Percentiles rank a stretch among this genome's conserved stretches.
Evolutionary conservation across 2,797 vertebrate species (phyloP).

Genomic region (Phoeniculus purpureus): DNA sequence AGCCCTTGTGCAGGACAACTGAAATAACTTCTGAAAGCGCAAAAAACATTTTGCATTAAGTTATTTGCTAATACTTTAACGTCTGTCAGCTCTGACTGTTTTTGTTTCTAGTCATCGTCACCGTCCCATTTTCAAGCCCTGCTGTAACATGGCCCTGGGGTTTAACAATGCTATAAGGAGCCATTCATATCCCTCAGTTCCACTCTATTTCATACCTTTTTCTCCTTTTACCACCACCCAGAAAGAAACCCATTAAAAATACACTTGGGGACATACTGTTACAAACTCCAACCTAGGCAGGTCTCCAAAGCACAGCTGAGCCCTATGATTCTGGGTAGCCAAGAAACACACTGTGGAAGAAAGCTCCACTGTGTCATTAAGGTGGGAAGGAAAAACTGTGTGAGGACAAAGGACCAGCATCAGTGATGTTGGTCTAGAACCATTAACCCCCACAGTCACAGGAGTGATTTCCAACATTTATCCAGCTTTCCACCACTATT

Average conservation of each 20-base stretch:
- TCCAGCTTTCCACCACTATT: neutral
- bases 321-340: neutral
- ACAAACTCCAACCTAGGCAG: neutral
- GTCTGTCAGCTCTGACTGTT: neutral
- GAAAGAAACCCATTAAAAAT: neutral
- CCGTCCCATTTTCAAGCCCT: neutral
- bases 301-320: neutral
- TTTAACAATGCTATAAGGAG: neutral
- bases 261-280: neutral
- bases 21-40: neutral
- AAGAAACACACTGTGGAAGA: neutral
- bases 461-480: neutral
- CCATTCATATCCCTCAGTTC: neutral
- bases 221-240: neutral
- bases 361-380: neutral
- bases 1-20: neutral
- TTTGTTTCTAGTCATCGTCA: neutral
- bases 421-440: neutral
- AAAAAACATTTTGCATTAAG: neutral
- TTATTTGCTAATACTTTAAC: neutral
- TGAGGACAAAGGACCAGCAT: neutral
- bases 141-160: rapidly evolving
- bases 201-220: neutral
- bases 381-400: neutral
- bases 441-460: rapidly evolving